phyloP scores from a whole-genome alignment of 2,113 vertebrate genomes.

The Porphyrio hochstetteri region DNA sequence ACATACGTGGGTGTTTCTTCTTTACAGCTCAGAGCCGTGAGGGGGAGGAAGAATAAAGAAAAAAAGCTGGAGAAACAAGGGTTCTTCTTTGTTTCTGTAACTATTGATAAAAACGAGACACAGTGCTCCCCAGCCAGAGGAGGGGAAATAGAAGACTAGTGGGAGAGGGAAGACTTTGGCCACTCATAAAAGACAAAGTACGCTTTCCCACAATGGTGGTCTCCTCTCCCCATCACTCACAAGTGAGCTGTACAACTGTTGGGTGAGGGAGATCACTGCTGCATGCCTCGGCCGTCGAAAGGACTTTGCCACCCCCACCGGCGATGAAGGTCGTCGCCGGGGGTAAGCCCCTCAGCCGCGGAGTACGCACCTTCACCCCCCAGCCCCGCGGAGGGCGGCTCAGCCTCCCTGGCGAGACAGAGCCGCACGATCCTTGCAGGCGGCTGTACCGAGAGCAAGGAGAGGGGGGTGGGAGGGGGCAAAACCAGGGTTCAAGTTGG shows the following conservation, averaged over 20 bases:
- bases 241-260: background rate
- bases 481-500: background rate
- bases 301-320: background rate
- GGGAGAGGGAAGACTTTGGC: background rate
- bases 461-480: too few relatives aligned
- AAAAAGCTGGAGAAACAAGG: background rate
- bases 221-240: background rate
- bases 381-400: background rate
- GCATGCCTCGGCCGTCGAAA: background rate
- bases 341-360: background rate
- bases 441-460: too few relatives aligned
- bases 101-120: background rate
- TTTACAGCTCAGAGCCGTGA: constrained; percentile 35
- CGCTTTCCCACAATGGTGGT: background rate
- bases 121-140: background rate
- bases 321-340: background rate
- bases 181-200: background rate
- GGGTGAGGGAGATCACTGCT: background rate
- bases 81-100: constrained; percentile 50
- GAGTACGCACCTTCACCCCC: background rate
- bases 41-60: background rate
- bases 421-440: background rate
- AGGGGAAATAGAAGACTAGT: background rate
- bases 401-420: background rate
- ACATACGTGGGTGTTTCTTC: constrained; percentile 61